Percentiles rank a stretch among this genome's conserved stretches.
phyloP scores from a whole-genome alignment of 2,888 invertebrate species.

The Frankliniella fusca region DNA sequence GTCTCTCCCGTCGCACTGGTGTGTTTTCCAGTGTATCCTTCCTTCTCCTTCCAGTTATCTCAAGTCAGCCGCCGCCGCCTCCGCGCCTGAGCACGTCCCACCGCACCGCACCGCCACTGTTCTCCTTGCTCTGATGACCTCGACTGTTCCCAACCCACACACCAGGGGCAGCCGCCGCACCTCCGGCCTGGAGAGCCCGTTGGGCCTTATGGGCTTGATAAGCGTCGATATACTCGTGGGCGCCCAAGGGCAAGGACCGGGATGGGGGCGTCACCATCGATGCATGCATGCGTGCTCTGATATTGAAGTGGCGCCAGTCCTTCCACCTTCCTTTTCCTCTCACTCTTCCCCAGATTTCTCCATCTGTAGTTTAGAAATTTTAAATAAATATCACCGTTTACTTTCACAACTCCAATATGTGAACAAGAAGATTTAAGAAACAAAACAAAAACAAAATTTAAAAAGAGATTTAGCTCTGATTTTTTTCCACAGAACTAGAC shows the following conservation, averaged over 20 bases:
- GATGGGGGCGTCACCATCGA: background rate
- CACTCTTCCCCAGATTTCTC: background rate
- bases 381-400: background rate
- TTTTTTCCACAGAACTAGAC: background rate
- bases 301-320: background rate
- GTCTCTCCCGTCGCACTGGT: no score
- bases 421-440: background rate
- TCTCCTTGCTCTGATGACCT: background rate
- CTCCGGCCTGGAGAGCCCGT: background rate
- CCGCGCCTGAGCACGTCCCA: background rate
- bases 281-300: slow-evolving; percentile 1
- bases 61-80: no score
- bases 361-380: no score
- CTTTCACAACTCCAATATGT: background rate
- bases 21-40: no score
- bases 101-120: background rate
- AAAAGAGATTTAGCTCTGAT: background rate
- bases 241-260: background rate
- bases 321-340: background rate
- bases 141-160: background rate
- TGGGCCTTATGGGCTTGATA: background rate
- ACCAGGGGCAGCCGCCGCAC: background rate
- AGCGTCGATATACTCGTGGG: background rate
- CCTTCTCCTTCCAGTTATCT: no score
- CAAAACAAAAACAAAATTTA: background rate